These are phyloP conservation scores for Festucalex cinctus DNA, from an alignment of 2,113 vertebrate genomes.

Conservation along the genomic window DNA sequence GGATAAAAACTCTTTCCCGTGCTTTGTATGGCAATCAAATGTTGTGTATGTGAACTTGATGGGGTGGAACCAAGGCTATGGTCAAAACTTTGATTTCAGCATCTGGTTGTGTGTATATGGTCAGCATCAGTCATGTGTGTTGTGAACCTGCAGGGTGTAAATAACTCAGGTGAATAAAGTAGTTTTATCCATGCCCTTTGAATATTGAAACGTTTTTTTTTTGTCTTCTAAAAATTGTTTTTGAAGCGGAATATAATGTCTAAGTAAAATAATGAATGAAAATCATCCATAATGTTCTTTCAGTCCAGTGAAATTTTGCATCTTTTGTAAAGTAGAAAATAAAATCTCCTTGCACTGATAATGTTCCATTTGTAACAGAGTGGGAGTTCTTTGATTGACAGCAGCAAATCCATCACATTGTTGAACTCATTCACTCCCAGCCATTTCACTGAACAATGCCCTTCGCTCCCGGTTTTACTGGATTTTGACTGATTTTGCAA, in stretches of 20 bases:
- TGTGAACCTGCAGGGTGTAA: slow-evolving; percentile 28
- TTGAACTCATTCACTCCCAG: too few relatives aligned
- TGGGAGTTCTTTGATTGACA: background rate
- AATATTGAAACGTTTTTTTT: background rate
- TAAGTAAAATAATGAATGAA: background rate
- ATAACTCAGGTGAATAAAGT: slow-evolving; percentile 46
- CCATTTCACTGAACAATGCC: too few relatives aligned
- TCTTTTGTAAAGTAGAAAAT: background rate
- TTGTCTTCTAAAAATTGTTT: too few relatives aligned
- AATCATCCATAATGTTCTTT: background rate
- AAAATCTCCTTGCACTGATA: background rate
- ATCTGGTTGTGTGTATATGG: slow-evolving; percentile 24
- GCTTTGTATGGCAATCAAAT: slow-evolving; percentile 28
- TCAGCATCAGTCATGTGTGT: slow-evolving; percentile 32
- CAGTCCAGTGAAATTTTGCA: background rate
- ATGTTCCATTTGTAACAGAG: background rate
- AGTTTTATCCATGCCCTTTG: slow-evolving; percentile 9
- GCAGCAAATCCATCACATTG: background rate
- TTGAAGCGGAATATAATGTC: background rate
- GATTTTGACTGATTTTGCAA: too few relatives aligned
- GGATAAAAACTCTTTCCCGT: background rate
- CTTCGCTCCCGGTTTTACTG: too few relatives aligned
- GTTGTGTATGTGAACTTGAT: background rate
- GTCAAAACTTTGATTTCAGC: background rate
- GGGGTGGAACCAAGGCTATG: background rate